These are phyloP conservation scores for Lophius piscatorius DNA, from an alignment of 2,113 vertebrate genomes.

Conservation along the genomic window DNA sequence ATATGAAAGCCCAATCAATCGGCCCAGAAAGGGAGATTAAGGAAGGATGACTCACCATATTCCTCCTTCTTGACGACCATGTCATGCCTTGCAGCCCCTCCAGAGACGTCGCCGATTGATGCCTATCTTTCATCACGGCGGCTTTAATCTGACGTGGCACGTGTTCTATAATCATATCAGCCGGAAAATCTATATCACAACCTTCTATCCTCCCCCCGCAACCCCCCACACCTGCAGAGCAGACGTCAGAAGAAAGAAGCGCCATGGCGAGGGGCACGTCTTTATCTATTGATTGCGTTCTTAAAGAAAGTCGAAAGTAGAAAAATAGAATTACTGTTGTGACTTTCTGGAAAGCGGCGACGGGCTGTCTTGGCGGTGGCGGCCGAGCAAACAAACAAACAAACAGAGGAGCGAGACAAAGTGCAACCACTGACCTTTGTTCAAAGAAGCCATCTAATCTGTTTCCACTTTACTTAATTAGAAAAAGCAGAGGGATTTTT, in stretches of 20 bases:
- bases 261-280: conserved; percentile 17
- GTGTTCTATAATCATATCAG: conserved; percentile 60
- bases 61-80: conserved; percentile 70
- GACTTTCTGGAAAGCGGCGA: conserved; percentile 63
- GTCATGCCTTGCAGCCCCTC: conserved; percentile 62
- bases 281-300: conserved; percentile 59
- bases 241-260: no score
- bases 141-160: conserved; percentile 66
- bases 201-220: not conserved
- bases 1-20: conserved; percentile 79
- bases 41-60: conserved; percentile 65
- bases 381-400: conserved; percentile 78
- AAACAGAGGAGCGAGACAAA: conserved; percentile 69
- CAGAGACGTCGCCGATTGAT: conserved; percentile 56
- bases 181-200: conserved; percentile 46
- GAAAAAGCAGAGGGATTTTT: conserved; percentile 81
- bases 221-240: conserved; percentile 42
- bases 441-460: conserved; percentile 84
- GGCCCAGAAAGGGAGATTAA: conserved; percentile 66
- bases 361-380: conserved; percentile 61
- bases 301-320: not conserved
- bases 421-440: conserved; percentile 83
- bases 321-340: conserved; percentile 14
- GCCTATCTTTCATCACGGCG: conserved; percentile 69
- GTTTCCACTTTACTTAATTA: conserved; percentile 86